Percentiles rank a stretch among this genome's conserved stretches.
These are phyloP conservation scores for Alentia gelatinosa DNA, from an alignment of 2,888 invertebrate genomes.

Conservation along the genomic window DNA sequence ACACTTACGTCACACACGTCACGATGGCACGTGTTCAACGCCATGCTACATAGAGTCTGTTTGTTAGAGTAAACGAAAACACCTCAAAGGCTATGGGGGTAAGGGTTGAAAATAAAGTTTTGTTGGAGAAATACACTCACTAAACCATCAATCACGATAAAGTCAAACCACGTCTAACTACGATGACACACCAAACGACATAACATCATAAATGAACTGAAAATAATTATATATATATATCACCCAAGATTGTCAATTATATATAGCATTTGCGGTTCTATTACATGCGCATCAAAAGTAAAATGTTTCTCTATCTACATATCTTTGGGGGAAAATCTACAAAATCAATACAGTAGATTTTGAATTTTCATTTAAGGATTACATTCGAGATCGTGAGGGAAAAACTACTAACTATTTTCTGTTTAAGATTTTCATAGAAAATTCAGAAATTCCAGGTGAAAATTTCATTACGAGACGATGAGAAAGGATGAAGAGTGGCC, in stretches of 20 bases:
- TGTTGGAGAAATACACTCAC: not conserved
- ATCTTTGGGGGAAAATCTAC: constrained; percentile 15
- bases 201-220: not conserved
- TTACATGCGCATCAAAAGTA: not conserved
- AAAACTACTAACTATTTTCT: no score
- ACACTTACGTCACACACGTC: constrained; percentile 1
- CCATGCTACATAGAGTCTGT: not conserved
- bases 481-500: not conserved
- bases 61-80: not conserved
- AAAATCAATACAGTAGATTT: constrained; percentile 30
- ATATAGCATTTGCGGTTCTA: not conserved
- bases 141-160: not conserved
- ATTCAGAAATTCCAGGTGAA: not conserved
- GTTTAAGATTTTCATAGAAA: no score
- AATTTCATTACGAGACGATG: not conserved
- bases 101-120: not conserved
- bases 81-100: not conserved
- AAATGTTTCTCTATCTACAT: not conserved
- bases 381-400: not conserved
- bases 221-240: not conserved
- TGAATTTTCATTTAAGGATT: constrained; percentile 16
- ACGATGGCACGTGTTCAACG: not conserved
- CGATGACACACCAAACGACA: constrained; percentile 18
- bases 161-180: constrained; percentile 24
- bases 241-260: not conserved